Conservation (phyloP, 2,888 invertebrate genomes). For the Cheilosia scutellata region DNA sequence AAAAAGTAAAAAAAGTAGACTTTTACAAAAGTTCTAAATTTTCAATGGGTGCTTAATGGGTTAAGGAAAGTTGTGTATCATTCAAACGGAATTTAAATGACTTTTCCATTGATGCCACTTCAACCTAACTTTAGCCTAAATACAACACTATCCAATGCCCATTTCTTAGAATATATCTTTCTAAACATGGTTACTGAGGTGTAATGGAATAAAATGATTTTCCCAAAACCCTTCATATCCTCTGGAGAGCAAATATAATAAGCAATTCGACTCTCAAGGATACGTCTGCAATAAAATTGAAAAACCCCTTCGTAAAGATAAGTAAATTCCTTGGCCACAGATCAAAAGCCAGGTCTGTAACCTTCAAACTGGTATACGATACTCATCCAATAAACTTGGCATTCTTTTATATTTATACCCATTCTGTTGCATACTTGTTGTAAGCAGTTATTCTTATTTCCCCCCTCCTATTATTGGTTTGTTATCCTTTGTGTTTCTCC, state of each 20-base stretch:
- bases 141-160: no score
- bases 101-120: no score
- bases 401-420: background rate
- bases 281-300: background rate
- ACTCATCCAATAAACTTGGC: slow-evolving; percentile 1
- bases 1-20: no score
- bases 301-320: background rate
- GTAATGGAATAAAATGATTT: no score
- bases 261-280: background rate
- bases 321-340: slow-evolving; percentile 6
- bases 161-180: no score
- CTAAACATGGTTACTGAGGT: no score
- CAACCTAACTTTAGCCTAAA: no score
- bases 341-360: slow-evolving; percentile 3
- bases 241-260: background rate
- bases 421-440: slow-evolving; percentile 1
- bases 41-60: no score
- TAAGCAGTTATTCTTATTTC: slow-evolving; percentile 3
- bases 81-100: no score
- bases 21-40: no score
- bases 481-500: slow-evolving; percentile 42
- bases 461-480: slow-evolving; percentile 11
- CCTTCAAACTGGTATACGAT: slow-evolving; percentile 2
- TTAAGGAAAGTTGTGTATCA: no score
- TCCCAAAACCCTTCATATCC: no score